A percentile compares a stretch with the other conserved stretches of the same genome.
Evolutionary conservation across 64 coral and sea anemone species (phyloP).

Genomic region (Pocillopora damicornis): DNA sequence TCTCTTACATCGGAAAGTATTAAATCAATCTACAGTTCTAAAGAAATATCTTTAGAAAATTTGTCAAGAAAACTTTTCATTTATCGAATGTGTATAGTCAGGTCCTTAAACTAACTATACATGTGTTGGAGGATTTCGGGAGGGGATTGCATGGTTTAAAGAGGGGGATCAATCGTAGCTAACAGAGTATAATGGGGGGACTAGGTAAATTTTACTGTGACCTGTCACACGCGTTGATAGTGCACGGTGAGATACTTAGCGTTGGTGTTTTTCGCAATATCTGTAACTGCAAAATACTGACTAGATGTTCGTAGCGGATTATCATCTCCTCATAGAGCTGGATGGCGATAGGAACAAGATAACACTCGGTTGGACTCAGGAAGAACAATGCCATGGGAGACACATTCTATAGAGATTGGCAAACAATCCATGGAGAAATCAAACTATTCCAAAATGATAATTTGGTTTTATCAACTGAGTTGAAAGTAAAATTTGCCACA

Average conservation of each 20-base stretch:
- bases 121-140: too few relatives aligned
- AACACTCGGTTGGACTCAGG: slow-evolving; percentile 51
- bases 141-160: too few relatives aligned
- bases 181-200: too few relatives aligned
- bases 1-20: too few relatives aligned
- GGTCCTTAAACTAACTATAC: too few relatives aligned
- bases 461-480: too few relatives aligned
- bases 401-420: slow-evolving; percentile 25
- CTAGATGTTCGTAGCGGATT: slow-evolving; percentile 66
- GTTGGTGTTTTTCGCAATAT: not conserved
- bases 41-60: not conserved
- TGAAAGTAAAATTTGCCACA: too few relatives aligned
- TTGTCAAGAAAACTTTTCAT: not conserved
- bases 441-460: not conserved
- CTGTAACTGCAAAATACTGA: not conserved
- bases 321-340: slow-evolving; percentile 61
- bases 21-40: too few relatives aligned
- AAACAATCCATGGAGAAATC: not conserved
- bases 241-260: not conserved
- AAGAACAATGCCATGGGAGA: slow-evolving; percentile 89
- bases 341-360: slow-evolving; percentile 85
- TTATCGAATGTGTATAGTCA: too few relatives aligned
- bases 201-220: too few relatives aligned
- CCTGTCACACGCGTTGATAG: too few relatives aligned
- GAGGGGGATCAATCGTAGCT: too few relatives aligned